Conservation (phyloP, 1,140 invertebrate species). For the Nasonia vitripennis region DNA sequence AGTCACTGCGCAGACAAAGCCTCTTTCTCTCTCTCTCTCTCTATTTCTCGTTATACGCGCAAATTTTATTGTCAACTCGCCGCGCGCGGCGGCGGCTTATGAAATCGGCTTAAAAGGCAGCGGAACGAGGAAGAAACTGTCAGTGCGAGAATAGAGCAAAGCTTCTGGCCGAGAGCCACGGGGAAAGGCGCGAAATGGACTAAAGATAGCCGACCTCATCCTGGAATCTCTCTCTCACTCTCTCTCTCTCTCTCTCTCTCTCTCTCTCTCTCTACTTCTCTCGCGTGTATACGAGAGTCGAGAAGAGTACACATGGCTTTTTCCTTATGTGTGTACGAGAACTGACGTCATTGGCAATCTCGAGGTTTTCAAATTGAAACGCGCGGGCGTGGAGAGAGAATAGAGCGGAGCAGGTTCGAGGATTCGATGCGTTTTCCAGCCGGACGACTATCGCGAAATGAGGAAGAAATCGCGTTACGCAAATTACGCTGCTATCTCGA, state of each 20-base stretch:
- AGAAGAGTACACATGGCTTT: not conserved
- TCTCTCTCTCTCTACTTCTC: too few species aligned
- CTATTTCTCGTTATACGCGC: too few species aligned
- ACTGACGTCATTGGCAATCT: not conserved
- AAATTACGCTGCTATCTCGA: too few species aligned
- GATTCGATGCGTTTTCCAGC: too few species aligned
- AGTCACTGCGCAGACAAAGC: not conserved
- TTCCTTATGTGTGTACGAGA: not conserved
- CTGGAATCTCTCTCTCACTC: not conserved
- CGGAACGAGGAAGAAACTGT: constrained; percentile 46
- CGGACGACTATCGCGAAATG: too few species aligned
- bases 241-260: not conserved
- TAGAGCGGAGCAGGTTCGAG: too few species aligned
- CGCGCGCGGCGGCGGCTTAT: not conserved
- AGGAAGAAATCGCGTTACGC: too few species aligned
- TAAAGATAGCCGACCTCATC: constrained; percentile 32
- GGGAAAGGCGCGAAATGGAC: constrained; percentile 35
- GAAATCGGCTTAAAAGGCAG: constrained; percentile 30
- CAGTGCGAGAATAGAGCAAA: constrained; percentile 12
- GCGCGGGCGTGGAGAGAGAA: too few species aligned
- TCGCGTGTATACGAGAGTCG: not conserved
- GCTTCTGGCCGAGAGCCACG: constrained; percentile 7
- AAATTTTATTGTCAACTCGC: not conserved
- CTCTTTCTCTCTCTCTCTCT: too few species aligned
- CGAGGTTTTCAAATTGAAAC: not conserved